phyloP scores from a whole-genome alignment of 2,113 vertebrate genomes.

The Scophthalmus maximus region DNA sequence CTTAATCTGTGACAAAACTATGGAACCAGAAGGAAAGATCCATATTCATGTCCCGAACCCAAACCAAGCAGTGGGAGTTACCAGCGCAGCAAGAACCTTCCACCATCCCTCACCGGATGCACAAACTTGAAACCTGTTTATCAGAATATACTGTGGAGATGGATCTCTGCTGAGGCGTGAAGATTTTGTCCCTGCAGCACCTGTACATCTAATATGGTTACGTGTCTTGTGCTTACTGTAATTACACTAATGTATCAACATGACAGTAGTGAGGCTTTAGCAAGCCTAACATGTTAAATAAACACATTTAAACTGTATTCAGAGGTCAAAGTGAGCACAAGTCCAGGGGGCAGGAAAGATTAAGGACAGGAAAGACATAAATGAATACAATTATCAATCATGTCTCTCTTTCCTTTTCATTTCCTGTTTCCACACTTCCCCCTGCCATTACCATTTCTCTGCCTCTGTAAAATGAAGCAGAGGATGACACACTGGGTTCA shows the following conservation, averaged over 20 bases:
- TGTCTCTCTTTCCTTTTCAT: conserved; percentile 21
- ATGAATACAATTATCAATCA: conserved; percentile 37
- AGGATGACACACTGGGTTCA: conserved; percentile 31
- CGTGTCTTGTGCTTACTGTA: background rate
- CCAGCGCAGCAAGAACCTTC: too few relatives aligned
- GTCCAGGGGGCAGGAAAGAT: conserved; percentile 11
- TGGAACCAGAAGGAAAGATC: too few relatives aligned
- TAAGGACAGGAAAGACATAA: conserved; percentile 32
- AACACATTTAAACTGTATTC: conserved; percentile 13
- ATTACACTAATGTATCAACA: conserved; percentile 10
- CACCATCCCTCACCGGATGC: too few relatives aligned
- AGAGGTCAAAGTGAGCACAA: conserved; percentile 1
- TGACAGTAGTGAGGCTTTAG: background rate
- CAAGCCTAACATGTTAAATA: background rate
- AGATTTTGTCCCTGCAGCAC: background rate
- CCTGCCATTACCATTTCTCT: conserved; percentile 33
- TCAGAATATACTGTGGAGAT: background rate
- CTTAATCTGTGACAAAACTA: too few relatives aligned
- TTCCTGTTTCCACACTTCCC: conserved; percentile 25
- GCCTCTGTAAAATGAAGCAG: conserved; percentile 43
- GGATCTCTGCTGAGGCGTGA: background rate
- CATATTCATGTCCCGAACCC: too few relatives aligned
- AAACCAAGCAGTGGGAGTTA: too few relatives aligned
- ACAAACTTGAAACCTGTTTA: background rate
- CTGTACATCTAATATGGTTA: background rate